Percentiles rank a stretch among this genome's conserved stretches.
phyloP scores from a whole-genome alignment of 2,888 invertebrate genomes.

The Lathronympha strigana region DNA sequence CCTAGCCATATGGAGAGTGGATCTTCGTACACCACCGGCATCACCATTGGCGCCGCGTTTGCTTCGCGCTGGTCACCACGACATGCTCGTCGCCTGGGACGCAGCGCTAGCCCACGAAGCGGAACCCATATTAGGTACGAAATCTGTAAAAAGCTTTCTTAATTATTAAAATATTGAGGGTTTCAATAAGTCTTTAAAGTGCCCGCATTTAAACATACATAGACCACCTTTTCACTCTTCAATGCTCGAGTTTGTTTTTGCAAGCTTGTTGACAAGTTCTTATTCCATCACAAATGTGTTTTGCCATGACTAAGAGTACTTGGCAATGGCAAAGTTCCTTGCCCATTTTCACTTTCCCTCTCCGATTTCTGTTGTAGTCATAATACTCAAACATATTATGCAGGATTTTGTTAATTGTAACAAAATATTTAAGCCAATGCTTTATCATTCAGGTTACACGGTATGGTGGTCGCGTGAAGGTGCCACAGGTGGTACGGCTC shows the following conservation, averaged over 20 bases:
- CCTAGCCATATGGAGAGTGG: slow-evolving; percentile 74
- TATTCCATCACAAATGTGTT: too few relatives aligned
- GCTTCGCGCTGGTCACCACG: slow-evolving; percentile 78
- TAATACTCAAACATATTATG: too few relatives aligned
- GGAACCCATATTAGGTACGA: slow-evolving; percentile 44
- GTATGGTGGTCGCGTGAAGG: slow-evolving; percentile 57
- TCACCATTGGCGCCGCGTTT: slow-evolving; percentile 87
- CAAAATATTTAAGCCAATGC: not conserved
- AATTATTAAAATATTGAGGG: not conserved
- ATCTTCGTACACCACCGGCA: slow-evolving; percentile 87
- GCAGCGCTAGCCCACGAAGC: slow-evolving; percentile 66
- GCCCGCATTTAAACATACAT: too few relatives aligned
- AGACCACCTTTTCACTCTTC: too few relatives aligned
- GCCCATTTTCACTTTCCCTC: too few relatives aligned
- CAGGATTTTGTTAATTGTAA: not conserved
- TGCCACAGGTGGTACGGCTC: slow-evolving; percentile 57
- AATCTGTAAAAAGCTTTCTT: not conserved
- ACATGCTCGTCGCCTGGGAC: slow-evolving; percentile 85
- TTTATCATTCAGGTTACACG: slow-evolving; percentile 57
- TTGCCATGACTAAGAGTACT: too few relatives aligned
- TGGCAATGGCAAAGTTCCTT: too few relatives aligned
- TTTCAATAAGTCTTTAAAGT: too few relatives aligned
- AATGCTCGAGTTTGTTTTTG: too few relatives aligned
- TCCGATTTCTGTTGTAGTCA: too few relatives aligned
- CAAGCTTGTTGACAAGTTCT: too few relatives aligned